Percentiles rank a stretch among this genome's conserved stretches.
These are phyloP conservation scores for Alethe diademata DNA, from an alignment of 2,113 vertebrate species.

Conservation along the genomic window DNA sequence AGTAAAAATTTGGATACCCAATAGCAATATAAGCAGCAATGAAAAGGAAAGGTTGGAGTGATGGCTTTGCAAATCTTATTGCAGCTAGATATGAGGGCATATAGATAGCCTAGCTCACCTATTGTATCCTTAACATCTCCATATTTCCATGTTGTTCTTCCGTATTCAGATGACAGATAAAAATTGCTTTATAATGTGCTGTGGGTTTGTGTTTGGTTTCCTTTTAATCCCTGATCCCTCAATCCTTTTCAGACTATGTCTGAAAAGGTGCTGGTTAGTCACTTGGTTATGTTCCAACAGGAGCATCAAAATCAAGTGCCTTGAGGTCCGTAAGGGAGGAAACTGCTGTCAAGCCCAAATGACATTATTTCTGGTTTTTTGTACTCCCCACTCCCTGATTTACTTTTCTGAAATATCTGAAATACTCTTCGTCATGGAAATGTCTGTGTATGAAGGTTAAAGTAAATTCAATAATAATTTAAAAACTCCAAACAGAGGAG, in stretches of 20 bases:
- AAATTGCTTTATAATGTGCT: neutral
- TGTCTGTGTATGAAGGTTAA: neutral
- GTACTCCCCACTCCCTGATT: neutral
- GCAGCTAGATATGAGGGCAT: neutral
- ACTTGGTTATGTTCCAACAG: neutral
- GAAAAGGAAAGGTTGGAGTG: neutral
- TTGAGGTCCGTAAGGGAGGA: neutral
- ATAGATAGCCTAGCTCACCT: neutral
- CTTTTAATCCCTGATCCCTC: rapidly evolving
- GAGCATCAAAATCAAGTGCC: neutral
- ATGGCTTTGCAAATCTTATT: neutral
- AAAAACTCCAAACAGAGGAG: neutral
- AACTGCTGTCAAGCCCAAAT: neutral
- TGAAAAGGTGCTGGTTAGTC: neutral
- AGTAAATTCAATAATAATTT: neutral
- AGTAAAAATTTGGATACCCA: neutral
- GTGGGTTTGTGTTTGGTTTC: neutral
- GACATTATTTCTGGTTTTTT: neutral
- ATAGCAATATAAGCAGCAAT: neutral
- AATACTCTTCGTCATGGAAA: neutral
- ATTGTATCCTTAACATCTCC: neutral
- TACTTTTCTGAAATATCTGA: neutral
- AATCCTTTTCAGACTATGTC: rapidly evolving
- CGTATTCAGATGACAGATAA: neutral
- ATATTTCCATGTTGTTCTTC: neutral